Evolutionary conservation across 2,888 invertebrate species (phyloP).

Genomic region (Escarpia spicata): DNA sequence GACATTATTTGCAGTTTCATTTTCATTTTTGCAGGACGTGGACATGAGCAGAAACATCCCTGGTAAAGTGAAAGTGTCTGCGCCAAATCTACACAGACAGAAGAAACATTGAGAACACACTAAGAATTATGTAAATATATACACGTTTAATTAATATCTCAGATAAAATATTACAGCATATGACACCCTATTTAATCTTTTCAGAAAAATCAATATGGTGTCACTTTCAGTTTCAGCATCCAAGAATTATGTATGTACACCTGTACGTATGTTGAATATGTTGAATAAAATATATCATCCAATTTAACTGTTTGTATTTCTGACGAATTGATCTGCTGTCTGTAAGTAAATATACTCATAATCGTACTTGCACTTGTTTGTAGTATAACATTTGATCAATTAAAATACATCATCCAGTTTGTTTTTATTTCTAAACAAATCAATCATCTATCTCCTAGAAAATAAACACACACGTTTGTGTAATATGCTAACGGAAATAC

Average conservation of each 20-base stretch:
- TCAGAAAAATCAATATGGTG: background rate
- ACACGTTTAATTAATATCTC: background rate
- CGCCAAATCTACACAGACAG: conserved; percentile 66
- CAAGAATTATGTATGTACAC: background rate
- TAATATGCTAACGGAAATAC: background rate
- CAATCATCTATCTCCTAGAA: background rate
- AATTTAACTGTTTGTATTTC: background rate
- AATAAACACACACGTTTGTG: background rate
- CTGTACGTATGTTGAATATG: background rate
- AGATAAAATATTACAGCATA: background rate
- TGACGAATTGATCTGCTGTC: background rate
- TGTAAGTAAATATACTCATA: background rate
- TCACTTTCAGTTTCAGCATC: background rate
- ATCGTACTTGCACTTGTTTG: background rate
- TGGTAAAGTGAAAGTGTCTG: conserved; percentile 94
- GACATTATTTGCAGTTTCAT: background rate
- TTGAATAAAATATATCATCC: background rate
- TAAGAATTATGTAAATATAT: background rate
- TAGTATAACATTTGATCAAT: background rate
- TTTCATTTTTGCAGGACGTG: conserved; percentile 74
- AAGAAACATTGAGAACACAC: conserved; percentile 29
- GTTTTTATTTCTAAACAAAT: background rate
- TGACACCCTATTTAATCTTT: background rate
- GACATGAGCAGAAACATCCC: conserved; percentile 93
- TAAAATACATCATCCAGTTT: background rate